A percentile compares a stretch with the other conserved stretches of the same genome.
These are phyloP conservation scores for Fulica atra DNA, from an alignment of 2,113 vertebrate species.

Conservation along the genomic window DNA sequence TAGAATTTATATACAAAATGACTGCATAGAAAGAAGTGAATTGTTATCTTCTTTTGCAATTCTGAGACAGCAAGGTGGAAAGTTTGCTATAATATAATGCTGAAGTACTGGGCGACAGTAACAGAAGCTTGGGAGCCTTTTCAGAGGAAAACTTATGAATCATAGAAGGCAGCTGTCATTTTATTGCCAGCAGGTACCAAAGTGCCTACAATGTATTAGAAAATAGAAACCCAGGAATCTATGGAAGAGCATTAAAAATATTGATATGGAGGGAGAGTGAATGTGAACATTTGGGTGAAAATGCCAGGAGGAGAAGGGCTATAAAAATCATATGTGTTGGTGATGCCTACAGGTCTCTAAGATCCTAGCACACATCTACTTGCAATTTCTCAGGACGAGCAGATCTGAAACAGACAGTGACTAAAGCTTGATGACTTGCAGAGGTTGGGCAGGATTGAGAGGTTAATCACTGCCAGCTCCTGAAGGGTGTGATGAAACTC, in stretches of 20 bases:
- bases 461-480: neutral
- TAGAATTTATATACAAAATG: neutral
- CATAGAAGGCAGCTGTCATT: neutral
- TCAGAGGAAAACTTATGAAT: neutral
- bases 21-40: neutral
- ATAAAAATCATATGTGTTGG: neutral
- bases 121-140: neutral
- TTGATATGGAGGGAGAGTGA: neutral
- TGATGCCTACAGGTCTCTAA: neutral
- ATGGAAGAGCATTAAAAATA: neutral
- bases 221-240: neutral
- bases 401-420: neutral
- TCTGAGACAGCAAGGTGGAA: neutral
- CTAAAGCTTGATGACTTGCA: neutral
- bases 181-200: neutral
- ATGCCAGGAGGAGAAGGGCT: neutral
- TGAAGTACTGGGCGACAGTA: neutral
- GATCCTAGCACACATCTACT: neutral
- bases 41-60: neutral
- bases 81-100: neutral
- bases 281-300: neutral
- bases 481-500: neutral
- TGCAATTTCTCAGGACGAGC: neutral
- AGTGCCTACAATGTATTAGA: neutral
- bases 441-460: neutral